A percentile compares a stretch with the other conserved stretches of the same genome.
phyloP scores from a whole-genome alignment of 2,888 invertebrate species.

The Nemotelus pantherinus region DNA sequence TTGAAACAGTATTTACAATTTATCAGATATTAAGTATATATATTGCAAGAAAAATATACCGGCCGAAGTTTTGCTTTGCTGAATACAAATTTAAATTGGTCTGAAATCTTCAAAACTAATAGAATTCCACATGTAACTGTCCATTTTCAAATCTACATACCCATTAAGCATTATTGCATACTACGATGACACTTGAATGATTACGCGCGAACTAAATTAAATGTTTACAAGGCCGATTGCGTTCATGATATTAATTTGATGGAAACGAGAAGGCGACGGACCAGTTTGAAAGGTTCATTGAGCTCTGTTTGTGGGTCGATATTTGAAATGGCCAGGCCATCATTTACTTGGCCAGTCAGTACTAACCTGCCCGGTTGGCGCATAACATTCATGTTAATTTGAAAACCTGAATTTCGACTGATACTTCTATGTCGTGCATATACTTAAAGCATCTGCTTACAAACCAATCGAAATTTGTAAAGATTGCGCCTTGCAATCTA shows the following conservation, averaged over 20 bases:
- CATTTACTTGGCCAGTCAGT: background rate
- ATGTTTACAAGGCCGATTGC: constrained; percentile 35
- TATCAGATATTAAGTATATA: background rate
- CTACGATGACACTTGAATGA: constrained; percentile 26
- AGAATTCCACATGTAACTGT: background rate
- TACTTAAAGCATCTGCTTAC: constrained; percentile 33
- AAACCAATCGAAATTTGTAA: constrained; percentile 32
- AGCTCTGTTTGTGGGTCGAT: constrained; percentile 41
- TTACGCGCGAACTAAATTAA: constrained; percentile 10
- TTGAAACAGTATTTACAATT: background rate
- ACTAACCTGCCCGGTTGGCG: background rate
- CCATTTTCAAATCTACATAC: background rate
- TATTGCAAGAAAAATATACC: background rate
- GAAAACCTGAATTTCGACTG: constrained; percentile 22
- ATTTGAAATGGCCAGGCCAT: background rate
- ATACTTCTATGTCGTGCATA: background rate
- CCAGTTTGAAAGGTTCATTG: constrained; percentile 42
- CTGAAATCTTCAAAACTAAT: background rate
- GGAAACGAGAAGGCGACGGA: constrained; percentile 16
- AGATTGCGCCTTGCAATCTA: constrained; percentile 22
- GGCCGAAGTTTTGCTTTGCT: background rate
- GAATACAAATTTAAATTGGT: background rate
- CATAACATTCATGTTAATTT: constrained; percentile 35
- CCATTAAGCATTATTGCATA: background rate
- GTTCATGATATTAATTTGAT: constrained; percentile 13